Percentiles rank a stretch among this genome's conserved stretches.
These are phyloP conservation scores for Morinoia aosen DNA, from an alignment of 2,888 invertebrate species.

Conservation along the genomic window DNA sequence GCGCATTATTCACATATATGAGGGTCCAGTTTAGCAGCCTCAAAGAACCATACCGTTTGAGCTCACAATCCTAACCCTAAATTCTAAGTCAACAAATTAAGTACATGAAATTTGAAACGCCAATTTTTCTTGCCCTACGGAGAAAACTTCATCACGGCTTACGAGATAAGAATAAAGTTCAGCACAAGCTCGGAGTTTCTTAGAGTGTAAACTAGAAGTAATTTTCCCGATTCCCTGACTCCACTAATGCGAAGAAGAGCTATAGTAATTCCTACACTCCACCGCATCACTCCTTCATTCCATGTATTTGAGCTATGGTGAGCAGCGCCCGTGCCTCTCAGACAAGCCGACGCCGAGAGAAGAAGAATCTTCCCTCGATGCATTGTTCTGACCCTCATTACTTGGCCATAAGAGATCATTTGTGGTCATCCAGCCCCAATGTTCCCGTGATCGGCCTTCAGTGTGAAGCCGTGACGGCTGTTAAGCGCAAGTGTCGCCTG, in stretches of 20 bases:
- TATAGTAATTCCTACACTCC: neutral
- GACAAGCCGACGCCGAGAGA: neutral
- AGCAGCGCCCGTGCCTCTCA: neutral
- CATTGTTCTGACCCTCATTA: conserved; percentile 49
- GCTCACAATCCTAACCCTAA: neutral
- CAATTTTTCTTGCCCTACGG: neutral
- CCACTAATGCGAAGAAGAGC: neutral
- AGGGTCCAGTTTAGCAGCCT: neutral
- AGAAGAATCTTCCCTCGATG: conserved; percentile 43
- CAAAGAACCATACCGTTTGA: neutral
- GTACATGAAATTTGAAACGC: neutral
- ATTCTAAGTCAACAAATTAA: neutral
- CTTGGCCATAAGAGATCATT: conserved; percentile 47
- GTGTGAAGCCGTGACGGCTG: conserved; percentile 20
- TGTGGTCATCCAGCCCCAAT: conserved; percentile 42
- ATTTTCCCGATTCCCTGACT: neutral
- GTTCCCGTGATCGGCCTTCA: conserved; percentile 30
- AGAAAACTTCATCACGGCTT: neutral
- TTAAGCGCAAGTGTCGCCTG: conserved; percentile 28
- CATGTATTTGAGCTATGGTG: neutral
- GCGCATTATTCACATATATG: too few relatives aligned
- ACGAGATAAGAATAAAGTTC: neutral
- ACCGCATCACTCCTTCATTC: neutral
- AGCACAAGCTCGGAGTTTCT: neutral
- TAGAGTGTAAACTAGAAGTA: neutral